Conservation (phyloP, 1,140 invertebrate genomes). For the Drosophila grimshawi region DNA sequence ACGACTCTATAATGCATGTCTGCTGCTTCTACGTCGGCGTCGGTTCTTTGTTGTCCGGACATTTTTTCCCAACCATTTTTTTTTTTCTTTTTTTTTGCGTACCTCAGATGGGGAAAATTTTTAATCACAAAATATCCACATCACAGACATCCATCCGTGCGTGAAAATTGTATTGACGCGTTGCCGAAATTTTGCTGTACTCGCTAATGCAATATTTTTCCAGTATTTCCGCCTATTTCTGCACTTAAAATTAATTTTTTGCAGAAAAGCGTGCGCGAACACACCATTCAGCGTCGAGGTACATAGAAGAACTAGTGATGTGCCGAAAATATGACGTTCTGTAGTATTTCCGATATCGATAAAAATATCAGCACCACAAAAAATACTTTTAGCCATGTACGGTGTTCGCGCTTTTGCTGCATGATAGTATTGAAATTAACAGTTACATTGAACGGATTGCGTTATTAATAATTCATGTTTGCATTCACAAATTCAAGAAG, state of each 20-base stretch:
- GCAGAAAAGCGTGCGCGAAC: conserved; percentile 63
- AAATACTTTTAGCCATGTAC: neutral
- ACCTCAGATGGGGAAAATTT: conserved; percentile 83
- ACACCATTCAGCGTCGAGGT: conserved; percentile 45
- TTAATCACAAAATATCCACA: conserved; percentile 84
- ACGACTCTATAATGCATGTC: conserved; percentile 48
- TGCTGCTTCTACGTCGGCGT: conserved; percentile 65
- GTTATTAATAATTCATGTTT: no score
- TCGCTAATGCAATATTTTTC: conserved; percentile 33
- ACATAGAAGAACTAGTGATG: conserved; percentile 42
- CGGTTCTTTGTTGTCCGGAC: conserved; percentile 57
- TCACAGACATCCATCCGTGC: conserved; percentile 64
- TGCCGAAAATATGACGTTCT: conserved; percentile 22
- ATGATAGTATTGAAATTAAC: neutral
- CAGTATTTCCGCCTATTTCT: conserved; percentile 60
- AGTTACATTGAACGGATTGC: neutral
- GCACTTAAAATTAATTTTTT: conserved; percentile 50
- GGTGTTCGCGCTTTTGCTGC: neutral
- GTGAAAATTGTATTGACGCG: conserved; percentile 50
- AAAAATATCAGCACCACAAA: neutral
- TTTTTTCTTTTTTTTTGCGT: conserved; percentile 53
- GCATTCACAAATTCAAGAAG: no score
- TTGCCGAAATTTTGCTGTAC: conserved; percentile 53
- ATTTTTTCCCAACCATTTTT: conserved; percentile 58
- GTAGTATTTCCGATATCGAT: conserved; percentile 21